Percentiles rank a stretch among this genome's conserved stretches.
These are phyloP conservation scores for Anarsia innoxiella DNA, from an alignment of 2,888 invertebrate genomes.

Conservation along the genomic window DNA sequence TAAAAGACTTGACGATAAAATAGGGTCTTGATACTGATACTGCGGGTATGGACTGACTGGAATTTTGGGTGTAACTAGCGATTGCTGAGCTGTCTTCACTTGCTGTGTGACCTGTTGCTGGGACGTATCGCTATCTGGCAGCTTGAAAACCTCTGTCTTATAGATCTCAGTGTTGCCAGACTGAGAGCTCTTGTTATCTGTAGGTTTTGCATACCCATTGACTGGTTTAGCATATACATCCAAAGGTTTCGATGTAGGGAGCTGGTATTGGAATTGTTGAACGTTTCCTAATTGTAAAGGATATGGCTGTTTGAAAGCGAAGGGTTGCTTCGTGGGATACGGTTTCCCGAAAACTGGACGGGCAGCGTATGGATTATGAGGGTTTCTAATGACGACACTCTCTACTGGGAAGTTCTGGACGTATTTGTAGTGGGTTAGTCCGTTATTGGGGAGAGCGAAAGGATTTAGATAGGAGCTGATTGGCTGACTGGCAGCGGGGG, in stretches of 20 bases:
- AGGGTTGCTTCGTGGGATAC: slow-evolving; percentile 46
- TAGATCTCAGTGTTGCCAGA: slow-evolving; percentile 50
- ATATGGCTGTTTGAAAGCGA: slow-evolving; percentile 29
- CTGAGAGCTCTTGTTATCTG: slow-evolving; percentile 21
- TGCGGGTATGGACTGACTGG: slow-evolving; percentile 44
- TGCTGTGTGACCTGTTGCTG: slow-evolving; percentile 36
- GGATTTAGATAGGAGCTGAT: slow-evolving; percentile 66
- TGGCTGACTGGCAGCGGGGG: slow-evolving; percentile 52
- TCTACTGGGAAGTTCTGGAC: slow-evolving; percentile 58
- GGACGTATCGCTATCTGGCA: slow-evolving; percentile 52
- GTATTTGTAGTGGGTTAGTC: slow-evolving; percentile 52
- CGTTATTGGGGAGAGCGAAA: slow-evolving; percentile 50
- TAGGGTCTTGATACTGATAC: slow-evolving; percentile 52
- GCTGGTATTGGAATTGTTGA: slow-evolving; percentile 56
- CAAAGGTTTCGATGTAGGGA: slow-evolving; percentile 46
- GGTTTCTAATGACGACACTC: slow-evolving; percentile 53
- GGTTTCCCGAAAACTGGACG: slow-evolving; percentile 49
- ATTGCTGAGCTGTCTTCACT: slow-evolving; percentile 62
- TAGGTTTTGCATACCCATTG: slow-evolving; percentile 47
- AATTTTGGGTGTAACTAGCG: no score
- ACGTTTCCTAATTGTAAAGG: slow-evolving; percentile 54
- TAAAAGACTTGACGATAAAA: slow-evolving; percentile 56
- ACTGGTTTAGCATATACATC: slow-evolving; percentile 52
- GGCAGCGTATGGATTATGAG: slow-evolving; percentile 52
- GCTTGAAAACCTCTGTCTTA: slow-evolving; percentile 60